Conservation (phyloP, 2,888 invertebrate genomes). For the Trachelus stipa region DNA sequence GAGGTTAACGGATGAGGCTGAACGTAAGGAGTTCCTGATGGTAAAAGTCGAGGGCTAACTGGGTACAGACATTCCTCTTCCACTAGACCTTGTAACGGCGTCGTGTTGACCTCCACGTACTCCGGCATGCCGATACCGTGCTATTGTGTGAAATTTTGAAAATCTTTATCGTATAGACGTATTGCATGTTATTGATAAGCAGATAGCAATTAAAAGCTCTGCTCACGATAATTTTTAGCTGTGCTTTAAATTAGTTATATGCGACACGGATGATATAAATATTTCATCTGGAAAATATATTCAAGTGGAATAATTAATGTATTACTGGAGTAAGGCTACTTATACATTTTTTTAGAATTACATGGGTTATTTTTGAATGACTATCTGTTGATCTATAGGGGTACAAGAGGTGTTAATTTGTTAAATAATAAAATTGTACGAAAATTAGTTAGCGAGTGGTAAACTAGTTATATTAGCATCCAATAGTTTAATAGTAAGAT, state of each 20-base stretch:
- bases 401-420: background rate
- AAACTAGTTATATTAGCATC: background rate
- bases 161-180: background rate
- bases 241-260: background rate
- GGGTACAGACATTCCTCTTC: conserved; percentile 64
- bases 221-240: background rate
- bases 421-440: background rate
- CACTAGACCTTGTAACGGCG: conserved; percentile 50
- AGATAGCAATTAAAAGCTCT: background rate
- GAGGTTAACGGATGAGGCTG: conserved; percentile 60
- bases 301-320: background rate
- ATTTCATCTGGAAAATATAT: background rate
- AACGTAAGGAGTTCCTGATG: conserved; percentile 56
- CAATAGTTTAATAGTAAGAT: background rate
- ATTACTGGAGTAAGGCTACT: background rate
- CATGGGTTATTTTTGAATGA: background rate
- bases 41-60: conserved; percentile 59
- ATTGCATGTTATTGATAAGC: background rate
- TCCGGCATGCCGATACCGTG: conserved; percentile 63
- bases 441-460: background rate
- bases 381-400: background rate
- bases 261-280: background rate
- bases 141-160: conserved; percentile 38
- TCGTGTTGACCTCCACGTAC: conserved; percentile 54
- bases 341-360: background rate